Conservation (phyloP, 2,888 invertebrate genomes). For the Trisateles emortualis region DNA sequence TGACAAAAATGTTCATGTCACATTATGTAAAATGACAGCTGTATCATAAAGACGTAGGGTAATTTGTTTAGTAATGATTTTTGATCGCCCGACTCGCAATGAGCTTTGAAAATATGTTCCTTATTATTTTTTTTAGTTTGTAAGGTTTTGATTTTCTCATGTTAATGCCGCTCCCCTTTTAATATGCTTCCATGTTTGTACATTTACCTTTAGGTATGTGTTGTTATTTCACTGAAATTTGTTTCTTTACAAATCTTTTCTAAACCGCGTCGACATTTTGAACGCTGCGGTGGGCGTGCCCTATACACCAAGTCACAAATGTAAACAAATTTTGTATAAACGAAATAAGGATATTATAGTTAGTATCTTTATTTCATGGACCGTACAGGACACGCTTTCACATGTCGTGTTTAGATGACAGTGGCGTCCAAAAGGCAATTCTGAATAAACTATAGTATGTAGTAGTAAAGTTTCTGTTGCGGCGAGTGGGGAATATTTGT, state of each 20-base stretch:
- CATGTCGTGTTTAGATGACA: too few species aligned
- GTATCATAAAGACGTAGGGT: constrained; percentile 26
- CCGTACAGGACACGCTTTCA: too few species aligned
- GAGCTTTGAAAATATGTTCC: constrained; percentile 41
- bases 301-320: too few species aligned
- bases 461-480: neutral
- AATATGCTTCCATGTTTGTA: constrained; percentile 15
- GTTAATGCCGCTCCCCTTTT: constrained; percentile 11
- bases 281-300: too few species aligned
- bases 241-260: neutral
- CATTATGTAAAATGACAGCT: constrained; percentile 20
- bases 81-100: constrained; percentile 23
- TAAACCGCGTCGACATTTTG: too few species aligned
- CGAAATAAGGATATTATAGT: too few species aligned
- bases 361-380: too few species aligned
- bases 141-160: constrained; percentile 33
- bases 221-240: constrained; percentile 25
- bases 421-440: too few species aligned
- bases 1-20: constrained; percentile 9
- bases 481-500: constrained; percentile 7
- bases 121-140: constrained; percentile 40
- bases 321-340: too few species aligned
- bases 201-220: constrained; percentile 18
- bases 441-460: neutral
- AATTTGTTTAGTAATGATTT: constrained; percentile 11